Evolutionary conservation across 1,140 invertebrate species (phyloP), one percentile per base, ranked within the genome.

Genomic region (Asbolus verrucosus): DNA sequence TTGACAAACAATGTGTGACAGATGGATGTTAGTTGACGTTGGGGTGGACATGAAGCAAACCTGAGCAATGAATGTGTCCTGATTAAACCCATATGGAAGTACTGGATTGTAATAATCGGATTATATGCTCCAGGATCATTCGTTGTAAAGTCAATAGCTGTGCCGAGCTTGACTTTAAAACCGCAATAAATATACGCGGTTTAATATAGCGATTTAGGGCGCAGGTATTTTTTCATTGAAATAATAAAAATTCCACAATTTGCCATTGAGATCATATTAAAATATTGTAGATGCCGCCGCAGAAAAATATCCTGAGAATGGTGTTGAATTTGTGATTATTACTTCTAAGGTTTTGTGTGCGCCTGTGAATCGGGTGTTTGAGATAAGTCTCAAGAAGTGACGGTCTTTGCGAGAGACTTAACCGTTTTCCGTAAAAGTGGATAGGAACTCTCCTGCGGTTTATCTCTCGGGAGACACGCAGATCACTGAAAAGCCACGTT

Each of bases 71-170:
- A 67, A 62, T 65, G 38, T 65, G 46, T 36, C 59, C 66, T 72
- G 66, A 72, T 72, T 68, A 69, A 72, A 65, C 66, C 66, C 65
- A 72, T 72, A 65, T 63, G 70, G 59, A 69, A 65, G 70, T 61
- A 72, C 65, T 72, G 70, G 54, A 30, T 72, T 38, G 70, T 65
- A 69, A 66, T 72, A 72, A 72, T 72, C 65, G 43, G 66, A 72
- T 72, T 72, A 72, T 61, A 62, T 72, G 70, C 54, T 50, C 30
- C 59, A 27, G 39, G 43, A 41, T 69, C 59, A 19, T 31, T 38
- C 59, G 59, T 27, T 36, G 33, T 15, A 36, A 62, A 62, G 31
- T 63, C 61, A 62, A 62, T 62, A 62, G 60, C 30, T 18, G 15
- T 14, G 41, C 21, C 46, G 46, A 54, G 21, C 8, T 13, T 27